Conservation (phyloP, 2,113 vertebrate genomes). For the Trochalopteron elliotii region DNA sequence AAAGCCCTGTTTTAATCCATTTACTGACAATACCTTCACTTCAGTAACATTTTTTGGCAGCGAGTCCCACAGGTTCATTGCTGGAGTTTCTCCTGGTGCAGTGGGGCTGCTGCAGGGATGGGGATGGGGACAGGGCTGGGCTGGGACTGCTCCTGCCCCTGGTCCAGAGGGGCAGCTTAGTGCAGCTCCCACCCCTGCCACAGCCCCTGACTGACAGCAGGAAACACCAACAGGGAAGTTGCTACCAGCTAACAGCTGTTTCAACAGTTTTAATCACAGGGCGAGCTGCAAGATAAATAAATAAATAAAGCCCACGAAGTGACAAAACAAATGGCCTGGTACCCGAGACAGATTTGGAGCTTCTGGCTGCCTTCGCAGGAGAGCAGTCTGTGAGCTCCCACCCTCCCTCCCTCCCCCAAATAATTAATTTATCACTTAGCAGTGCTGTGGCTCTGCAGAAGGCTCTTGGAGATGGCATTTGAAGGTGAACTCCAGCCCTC, state of each 20-base stretch:
- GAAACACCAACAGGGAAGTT: neutral
- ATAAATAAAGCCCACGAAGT: conserved; percentile 57
- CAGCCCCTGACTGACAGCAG: neutral
- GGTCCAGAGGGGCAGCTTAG: accelerated
- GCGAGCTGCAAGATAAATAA: conserved; percentile 47
- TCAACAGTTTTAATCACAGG: conserved; percentile 56
- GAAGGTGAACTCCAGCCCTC: conserved; percentile 28
- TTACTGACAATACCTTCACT: neutral
- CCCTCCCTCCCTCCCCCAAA: conserved; percentile 3
- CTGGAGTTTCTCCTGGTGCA: too few species aligned
- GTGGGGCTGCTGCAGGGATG: neutral
- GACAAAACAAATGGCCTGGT: conserved; percentile 67
- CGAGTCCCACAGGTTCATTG: accelerated
- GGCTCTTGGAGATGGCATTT: neutral
- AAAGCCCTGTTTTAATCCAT: neutral
- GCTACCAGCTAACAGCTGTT: conserved; percentile 46
- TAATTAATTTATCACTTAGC: conserved; percentile 68
- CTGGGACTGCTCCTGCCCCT: neutral
- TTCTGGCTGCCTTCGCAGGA: conserved; percentile 35
- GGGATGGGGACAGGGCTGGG: neutral
- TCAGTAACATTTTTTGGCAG: neutral
- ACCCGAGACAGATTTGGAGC: conserved; percentile 33
- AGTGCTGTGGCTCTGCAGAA: neutral
- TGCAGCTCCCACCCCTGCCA: neutral
- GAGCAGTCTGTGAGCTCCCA: conserved; percentile 12